Evolutionary conservation across 2,888 invertebrate genomes (phyloP), one percentile per base, ranked within the genome.

Genomic region (Ichneumon xanthorius): DNA sequence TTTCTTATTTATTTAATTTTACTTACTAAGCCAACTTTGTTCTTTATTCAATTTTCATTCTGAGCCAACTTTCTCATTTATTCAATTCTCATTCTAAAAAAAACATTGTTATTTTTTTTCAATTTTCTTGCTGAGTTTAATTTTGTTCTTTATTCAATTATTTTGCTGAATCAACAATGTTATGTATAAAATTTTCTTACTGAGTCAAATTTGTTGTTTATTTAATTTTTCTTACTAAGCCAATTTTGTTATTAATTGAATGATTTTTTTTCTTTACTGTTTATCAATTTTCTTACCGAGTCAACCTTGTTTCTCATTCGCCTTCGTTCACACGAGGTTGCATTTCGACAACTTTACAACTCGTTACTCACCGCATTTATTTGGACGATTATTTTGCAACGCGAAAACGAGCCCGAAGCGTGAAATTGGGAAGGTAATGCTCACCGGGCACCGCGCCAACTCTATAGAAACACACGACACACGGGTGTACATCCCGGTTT

Each of bases 351-450:
- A 26, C 61, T 61, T 61, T 30, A 48, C 53, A 67, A 77, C 30
- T 77, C 50, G 65, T 72, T 14, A 76, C 73, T 77, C 73, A 78
- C 75, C 70, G 70, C 48, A 33, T 76, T 76, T 76, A 76, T 82
- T 80, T 71, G 48, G 68, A 79, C 65, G 67, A 80, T 76, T 58
- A 80, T 85, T 85, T 85, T 79, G 82, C 79, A 82, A 82, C 40
- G 82, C 67, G 82, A 76, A 82, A 85, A 82, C 53, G 78, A 53
- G 55, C 70, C 58, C 85, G 76, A 82, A 85, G 82, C 79, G 85
- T 85, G 82, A 85, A 85, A 85, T 85, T 82, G 82, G 71, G 71
- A 85, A 58, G 85, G 71, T 55, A 67, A 82, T 82, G 79, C 75
- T 82, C 76, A 61, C 61, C 63, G 78, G 6, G 33, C 58, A 58